phyloP scores from a whole-genome alignment of 2,888 invertebrate species.

The Drosophila affinis region DNA sequence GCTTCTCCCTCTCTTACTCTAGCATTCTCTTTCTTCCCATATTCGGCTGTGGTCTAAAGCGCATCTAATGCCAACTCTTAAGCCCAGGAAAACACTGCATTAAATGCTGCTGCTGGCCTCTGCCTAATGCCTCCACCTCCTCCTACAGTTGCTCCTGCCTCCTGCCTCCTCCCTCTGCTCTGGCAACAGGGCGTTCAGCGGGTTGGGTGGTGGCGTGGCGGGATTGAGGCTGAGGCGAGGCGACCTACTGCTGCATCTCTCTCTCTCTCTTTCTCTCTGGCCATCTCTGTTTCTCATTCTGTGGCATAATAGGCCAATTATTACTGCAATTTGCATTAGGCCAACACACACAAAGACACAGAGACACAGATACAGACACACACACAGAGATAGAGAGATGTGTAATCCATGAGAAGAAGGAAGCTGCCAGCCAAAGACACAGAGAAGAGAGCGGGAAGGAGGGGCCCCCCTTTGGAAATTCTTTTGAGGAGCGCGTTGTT shows the following conservation, averaged over 20 bases:
- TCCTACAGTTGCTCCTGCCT: background rate
- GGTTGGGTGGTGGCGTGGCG: slow-evolving; percentile 52
- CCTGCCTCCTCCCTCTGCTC: too few relatives aligned
- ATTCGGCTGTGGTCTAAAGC: slow-evolving; percentile 50
- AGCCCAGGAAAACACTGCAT: slow-evolving; percentile 61
- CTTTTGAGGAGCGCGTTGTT: slow-evolving; percentile 67
- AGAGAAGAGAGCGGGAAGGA: slow-evolving; percentile 63
- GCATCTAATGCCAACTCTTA: slow-evolving; percentile 70
- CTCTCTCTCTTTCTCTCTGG: slow-evolving; percentile 7
- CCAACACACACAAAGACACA: too few relatives aligned
- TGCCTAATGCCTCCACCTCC: background rate
- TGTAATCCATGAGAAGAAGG: slow-evolving; percentile 36
- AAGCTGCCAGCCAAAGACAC: background rate
- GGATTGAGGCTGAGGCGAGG: slow-evolving; percentile 12
- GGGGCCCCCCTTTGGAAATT: slow-evolving; percentile 32
- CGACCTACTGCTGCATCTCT: slow-evolving; percentile 72
- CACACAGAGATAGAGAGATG: slow-evolving; percentile 32
- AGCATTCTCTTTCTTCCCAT: slow-evolving; percentile 7
- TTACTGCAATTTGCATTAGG: slow-evolving; percentile 79
- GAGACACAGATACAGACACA: slow-evolving; percentile 24
- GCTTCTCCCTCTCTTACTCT: background rate
- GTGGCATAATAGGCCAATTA: slow-evolving; percentile 78
- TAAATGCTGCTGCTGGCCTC: slow-evolving; percentile 40
- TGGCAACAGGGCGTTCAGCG: slow-evolving; percentile 55
- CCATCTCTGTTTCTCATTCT: slow-evolving; percentile 27